A percentile compares a stretch with the other conserved stretches of the same genome.
These are phyloP conservation scores for Doris montereyensis DNA, from an alignment of 2,888 invertebrate species.

Conservation along the genomic window DNA sequence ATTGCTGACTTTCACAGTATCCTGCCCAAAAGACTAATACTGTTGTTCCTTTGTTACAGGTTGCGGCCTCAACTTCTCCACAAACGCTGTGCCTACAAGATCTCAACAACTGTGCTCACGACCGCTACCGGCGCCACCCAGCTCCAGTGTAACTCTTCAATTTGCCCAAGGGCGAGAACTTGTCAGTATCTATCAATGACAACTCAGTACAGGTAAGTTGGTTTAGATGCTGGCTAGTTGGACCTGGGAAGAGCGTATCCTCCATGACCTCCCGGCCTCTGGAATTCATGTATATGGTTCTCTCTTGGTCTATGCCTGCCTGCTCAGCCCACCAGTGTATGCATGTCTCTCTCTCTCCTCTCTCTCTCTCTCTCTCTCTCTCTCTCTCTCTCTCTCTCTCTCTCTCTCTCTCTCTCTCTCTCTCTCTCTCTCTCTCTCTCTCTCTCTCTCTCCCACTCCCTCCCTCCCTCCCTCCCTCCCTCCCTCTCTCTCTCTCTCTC, in stretches of 20 bases:
- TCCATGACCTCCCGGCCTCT: not conserved
- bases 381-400: not conserved
- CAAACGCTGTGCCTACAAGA: conserved; percentile 93
- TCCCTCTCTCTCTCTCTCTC: not conserved
- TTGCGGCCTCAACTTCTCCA: conserved; percentile 98
- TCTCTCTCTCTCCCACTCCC: not conserved
- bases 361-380: conserved; percentile 5
- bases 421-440: not conserved
- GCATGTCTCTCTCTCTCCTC: not conserved
- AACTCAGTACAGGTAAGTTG: conserved; percentile 42
- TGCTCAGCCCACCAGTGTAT: no score
- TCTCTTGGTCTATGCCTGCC: not conserved
- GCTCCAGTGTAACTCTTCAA: no score
- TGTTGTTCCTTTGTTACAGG: no score
- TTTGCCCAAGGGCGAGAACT: conserved; percentile 44
- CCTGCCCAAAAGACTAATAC: no score
- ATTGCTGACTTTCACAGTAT: no score
- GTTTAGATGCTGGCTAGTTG: no score
- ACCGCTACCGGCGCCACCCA: conserved; percentile 74
- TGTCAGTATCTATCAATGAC: conserved; percentile 41
- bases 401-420: not conserved
- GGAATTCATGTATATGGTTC: not conserved
- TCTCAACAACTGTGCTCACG: conserved; percentile 93
- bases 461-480: not conserved
- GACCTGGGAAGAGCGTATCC: not conserved